A percentile compares a stretch with the other conserved stretches of the same genome.
Evolutionary conservation across 1,140 invertebrate genomes (phyloP).

Genomic region (Drosophila neocordata): DNA sequence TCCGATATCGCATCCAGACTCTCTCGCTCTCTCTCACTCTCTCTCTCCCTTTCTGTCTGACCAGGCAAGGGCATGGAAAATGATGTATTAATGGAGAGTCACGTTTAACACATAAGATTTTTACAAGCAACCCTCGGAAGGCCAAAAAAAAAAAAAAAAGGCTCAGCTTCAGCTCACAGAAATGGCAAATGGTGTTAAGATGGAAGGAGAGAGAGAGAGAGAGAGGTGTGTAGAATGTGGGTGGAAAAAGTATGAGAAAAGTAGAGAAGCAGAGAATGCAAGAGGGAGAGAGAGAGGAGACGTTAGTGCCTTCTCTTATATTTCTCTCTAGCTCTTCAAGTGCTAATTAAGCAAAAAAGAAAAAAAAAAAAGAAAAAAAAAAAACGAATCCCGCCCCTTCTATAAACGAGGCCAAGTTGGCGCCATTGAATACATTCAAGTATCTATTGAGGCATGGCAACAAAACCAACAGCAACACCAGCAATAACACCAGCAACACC

Average conservation of each 20-base stretch:
- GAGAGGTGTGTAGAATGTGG: neutral
- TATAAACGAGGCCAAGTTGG: slow-evolving; percentile 76
- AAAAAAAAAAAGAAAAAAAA: neutral
- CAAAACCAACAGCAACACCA: slow-evolving; percentile 28
- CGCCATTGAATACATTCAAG: slow-evolving; percentile 53
- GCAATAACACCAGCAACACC: slow-evolving; percentile 19
- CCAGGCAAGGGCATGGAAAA: slow-evolving; percentile 27
- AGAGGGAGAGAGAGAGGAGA: slow-evolving; percentile 1
- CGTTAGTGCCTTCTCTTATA: slow-evolving; percentile 34
- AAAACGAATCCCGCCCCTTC: slow-evolving; percentile 47
- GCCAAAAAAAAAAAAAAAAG: no score
- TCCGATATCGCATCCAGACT: slow-evolving; percentile 42
- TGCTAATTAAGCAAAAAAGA: slow-evolving; percentile 72
- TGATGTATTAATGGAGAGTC: slow-evolving; percentile 79
- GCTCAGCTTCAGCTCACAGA: slow-evolving; percentile 25
- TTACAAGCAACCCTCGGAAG: slow-evolving; percentile 71
- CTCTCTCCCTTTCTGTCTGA: no score
- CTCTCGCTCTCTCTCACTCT: no score
- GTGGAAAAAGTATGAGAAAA: no score
- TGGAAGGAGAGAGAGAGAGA: no score
- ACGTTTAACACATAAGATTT: slow-evolving; percentile 70
- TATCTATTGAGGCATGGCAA: slow-evolving; percentile 18
- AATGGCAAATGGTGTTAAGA: no score
- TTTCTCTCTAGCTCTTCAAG: slow-evolving; percentile 49
- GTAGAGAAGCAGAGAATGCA: slow-evolving; percentile 23